Base-by-base conservation (phyloP, 1,140 invertebrate species). In the Drosophila serrata region DNA sequence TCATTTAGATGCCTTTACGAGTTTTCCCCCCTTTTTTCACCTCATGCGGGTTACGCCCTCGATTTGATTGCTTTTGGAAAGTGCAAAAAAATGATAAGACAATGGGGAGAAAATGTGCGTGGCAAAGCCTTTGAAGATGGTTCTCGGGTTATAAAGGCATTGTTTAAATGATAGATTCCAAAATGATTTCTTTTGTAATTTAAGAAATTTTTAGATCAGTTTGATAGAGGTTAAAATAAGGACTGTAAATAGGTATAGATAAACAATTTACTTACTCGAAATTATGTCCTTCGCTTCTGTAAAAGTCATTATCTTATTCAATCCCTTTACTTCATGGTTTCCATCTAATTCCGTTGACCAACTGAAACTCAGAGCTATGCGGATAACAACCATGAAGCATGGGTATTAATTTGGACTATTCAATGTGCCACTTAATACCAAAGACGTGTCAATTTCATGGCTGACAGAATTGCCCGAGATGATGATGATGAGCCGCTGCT, bases 371-470 rank as follows among this genome's bases (percentile, higher is more conserved):
- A 5, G 9, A 37, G 76, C 45, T 33, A 13, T 49, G 45, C 45
- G 51, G 37, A 46, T 69, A 72, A 69, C 60, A 58, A 27, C 57
- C 68, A 43, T 35, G 65, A 15, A 61, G 75, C 81, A 75, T 45
- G 63, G 74, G 76, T 84, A 80, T 87, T 88, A 87, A 87, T 88
- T 87, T 88, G 81, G 68, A 88, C 85, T 84, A 88, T 88, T 88
- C 85, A 88, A 90, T 90, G 86, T 85, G 85, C 78, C 85, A 90
- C 85, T 90, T 90, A 81, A 90, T 90, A 81, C 81, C 81, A 81
- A 90, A 85, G 78, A 90, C 85, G 85, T 90, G 85, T 90, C 85
- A 90, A 81, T 90, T 90, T 90, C 86, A 90, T 75, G 81, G 85
- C 81, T 90, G 81, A 85, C 85, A 85, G 80, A 90, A 72, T 72